Evolutionary conservation across 2,113 vertebrate genomes (phyloP).

Genomic region (Xyliphius kryptos): DNA sequence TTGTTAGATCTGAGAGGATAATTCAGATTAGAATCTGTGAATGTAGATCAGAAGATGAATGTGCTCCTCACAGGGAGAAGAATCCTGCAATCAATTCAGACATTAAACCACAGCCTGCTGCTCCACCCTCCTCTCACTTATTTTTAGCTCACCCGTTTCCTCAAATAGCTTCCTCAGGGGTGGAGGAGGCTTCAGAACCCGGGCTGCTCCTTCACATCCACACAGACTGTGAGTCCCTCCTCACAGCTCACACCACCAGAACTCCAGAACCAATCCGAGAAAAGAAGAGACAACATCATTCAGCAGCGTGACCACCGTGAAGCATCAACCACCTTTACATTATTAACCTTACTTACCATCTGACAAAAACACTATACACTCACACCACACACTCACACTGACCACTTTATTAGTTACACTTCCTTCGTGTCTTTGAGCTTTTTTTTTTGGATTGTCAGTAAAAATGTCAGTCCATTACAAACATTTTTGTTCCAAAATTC

Average conservation of each 20-base stretch:
- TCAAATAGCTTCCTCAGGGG: not conserved
- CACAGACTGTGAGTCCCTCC: conserved; percentile 10
- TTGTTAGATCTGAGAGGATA: no score
- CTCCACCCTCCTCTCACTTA: not conserved
- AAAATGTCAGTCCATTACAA: no score
- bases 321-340: not conserved
- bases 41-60: no score
- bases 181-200: not conserved
- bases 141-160: conserved; percentile 24
- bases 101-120: not conserved
- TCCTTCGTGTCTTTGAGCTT: no score
- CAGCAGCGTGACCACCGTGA: no score
- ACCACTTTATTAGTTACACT: no score
- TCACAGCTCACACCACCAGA: not conserved
- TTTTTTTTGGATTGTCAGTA: no score
- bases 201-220: conserved; percentile 1
- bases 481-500: no score
- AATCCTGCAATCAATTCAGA: not conserved
- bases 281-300: not conserved
- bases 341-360: not conserved
- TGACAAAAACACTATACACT: not conserved
- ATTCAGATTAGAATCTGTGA: no score
- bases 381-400: not conserved
- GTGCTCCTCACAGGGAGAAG: not conserved
- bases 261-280: not conserved